Evolutionary conservation across 2,888 invertebrate species (phyloP).

Genomic region (Caenorhabditis sp.): DNA sequence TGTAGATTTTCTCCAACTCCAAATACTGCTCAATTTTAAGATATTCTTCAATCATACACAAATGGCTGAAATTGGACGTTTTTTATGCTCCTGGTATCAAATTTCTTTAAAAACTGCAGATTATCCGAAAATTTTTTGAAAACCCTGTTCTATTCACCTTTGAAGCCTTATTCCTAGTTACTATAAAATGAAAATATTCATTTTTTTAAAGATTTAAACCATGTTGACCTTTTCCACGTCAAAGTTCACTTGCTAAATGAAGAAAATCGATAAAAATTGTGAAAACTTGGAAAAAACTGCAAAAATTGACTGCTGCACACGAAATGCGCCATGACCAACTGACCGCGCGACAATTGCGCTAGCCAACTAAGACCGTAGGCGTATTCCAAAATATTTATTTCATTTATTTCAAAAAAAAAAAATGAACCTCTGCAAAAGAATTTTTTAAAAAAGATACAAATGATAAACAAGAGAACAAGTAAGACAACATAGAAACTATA

Average conservation of each 20-base stretch:
- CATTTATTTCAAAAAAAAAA: background rate
- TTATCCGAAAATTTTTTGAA: no score
- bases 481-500: no score
- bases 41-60: background rate
- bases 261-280: background rate
- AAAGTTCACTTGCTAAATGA: background rate
- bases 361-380: background rate
- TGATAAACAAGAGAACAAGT: no score
- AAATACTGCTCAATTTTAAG: background rate
- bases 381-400: background rate
- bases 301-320: constrained; percentile 24
- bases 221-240: background rate
- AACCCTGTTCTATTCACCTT: no score
- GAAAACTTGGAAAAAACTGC: background rate
- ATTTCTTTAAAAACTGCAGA: no score
- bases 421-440: background rate
- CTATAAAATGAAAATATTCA: background rate
- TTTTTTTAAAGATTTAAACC: background rate
- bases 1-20: background rate
- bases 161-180: background rate
- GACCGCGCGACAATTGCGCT: constrained; percentile 19
- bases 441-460: no score
- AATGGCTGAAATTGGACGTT: background rate
- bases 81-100: no score
- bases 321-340: constrained; percentile 39